Evolutionary conservation across 2,888 invertebrate genomes (phyloP).

Genomic region (Eurytoma californica): DNA sequence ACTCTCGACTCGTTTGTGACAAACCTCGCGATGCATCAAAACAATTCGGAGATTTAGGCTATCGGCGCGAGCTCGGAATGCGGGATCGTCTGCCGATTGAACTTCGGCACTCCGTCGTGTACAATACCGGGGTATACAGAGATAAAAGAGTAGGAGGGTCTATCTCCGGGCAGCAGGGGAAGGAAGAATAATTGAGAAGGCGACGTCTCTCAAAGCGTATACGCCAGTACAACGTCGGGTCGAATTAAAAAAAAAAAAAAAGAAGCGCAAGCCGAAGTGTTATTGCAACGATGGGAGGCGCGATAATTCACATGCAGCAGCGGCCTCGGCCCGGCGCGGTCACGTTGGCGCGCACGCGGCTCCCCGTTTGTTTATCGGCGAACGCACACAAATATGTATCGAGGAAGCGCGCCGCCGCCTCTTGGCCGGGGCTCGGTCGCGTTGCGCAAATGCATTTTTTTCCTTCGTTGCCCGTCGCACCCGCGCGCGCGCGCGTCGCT

Average conservation of each 20-base stretch:
- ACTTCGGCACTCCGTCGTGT: neutral
- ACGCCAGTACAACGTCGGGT: neutral
- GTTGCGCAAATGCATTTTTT: conserved; percentile 1
- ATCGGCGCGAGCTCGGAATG: neutral
- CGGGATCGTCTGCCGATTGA: neutral
- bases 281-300: neutral
- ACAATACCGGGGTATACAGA: too few relatives aligned
- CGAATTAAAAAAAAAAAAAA: too few relatives aligned
- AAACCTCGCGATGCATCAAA: too few relatives aligned
- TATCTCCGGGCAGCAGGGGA: too few relatives aligned
- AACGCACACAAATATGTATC: too few relatives aligned
- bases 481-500: conserved; percentile 6
- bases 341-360: neutral
- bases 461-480: neutral
- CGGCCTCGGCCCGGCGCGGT: neutral
- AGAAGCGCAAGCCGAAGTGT: neutral
- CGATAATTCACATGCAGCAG: neutral
- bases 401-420: neutral
- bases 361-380: neutral
- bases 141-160: too few relatives aligned
- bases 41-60: too few relatives aligned
- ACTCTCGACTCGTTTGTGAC: too few relatives aligned
- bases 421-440: neutral
- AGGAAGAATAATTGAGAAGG: neutral
- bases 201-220: neutral